A percentile compares a stretch with the other conserved stretches of the same genome.
phyloP scores from a whole-genome alignment of 2,113 vertebrate genomes.

The Aplodontia rufa region DNA sequence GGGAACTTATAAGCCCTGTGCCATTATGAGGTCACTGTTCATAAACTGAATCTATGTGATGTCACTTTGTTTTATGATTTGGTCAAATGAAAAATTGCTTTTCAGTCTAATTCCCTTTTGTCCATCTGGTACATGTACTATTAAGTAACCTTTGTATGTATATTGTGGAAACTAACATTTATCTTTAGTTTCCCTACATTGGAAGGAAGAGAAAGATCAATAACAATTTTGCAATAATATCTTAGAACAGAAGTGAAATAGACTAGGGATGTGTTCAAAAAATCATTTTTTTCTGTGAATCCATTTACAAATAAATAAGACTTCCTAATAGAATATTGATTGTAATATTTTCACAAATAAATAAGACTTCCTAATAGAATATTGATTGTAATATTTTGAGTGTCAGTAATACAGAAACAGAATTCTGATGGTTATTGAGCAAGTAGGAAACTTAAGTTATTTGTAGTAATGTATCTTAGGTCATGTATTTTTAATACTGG shows the following conservation, averaged over 20 bases:
- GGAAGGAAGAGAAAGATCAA: neutral
- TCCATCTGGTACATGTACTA: neutral
- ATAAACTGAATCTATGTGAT: neutral
- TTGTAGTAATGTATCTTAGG: constrained; percentile 36
- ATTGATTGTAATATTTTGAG: constrained; percentile 79
- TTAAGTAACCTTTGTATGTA: neutral
- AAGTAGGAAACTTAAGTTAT: constrained; percentile 75
- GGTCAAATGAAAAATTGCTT: neutral
- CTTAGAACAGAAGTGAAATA: neutral
- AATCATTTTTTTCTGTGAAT: neutral
- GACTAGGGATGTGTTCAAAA: neutral
- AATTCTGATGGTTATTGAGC: constrained; percentile 47
- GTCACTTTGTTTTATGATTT: neutral
- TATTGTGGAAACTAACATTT: neutral
- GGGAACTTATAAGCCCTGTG: neutral
- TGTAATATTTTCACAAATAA: neutral
- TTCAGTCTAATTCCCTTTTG: neutral
- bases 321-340: constrained; percentile 84
- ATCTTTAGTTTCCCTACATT: neutral
- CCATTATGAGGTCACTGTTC: neutral
- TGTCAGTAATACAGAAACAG: constrained; percentile 77
- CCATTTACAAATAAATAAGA: constrained; percentile 30
- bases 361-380: constrained; percentile 76
- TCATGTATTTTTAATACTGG: constrained; percentile 18
- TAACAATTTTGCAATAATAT: neutral